Evolutionary conservation across 1,140 invertebrate genomes (phyloP).

Genomic region (Euwallacea fornicatus): DNA sequence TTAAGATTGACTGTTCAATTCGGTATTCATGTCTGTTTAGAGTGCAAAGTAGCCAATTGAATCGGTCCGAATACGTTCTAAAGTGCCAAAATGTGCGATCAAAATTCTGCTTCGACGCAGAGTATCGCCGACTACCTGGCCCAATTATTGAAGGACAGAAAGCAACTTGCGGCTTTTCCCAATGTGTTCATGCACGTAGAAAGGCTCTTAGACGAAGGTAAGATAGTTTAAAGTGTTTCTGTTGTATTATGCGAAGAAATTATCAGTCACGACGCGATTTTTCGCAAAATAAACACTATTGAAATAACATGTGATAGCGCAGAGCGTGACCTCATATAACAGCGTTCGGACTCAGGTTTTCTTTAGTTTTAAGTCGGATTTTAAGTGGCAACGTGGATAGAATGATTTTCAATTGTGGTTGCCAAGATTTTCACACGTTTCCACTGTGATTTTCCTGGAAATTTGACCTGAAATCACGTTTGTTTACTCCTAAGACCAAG

Average conservation of each 20-base stretch:
- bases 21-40: slow-evolving; percentile 17
- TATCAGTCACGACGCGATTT: slow-evolving; percentile 3
- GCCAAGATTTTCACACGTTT: slow-evolving; percentile 1
- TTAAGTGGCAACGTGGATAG: neutral
- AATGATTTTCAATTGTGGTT: neutral
- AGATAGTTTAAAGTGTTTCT: slow-evolving; percentile 50
- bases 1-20: slow-evolving; percentile 7
- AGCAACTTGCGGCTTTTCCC: slow-evolving; percentile 98
- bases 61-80: too few relatives aligned
- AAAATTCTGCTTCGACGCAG: slow-evolving; percentile 78
- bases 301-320: slow-evolving; percentile 42
- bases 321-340: slow-evolving; percentile 32
- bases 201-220: slow-evolving; percentile 98
- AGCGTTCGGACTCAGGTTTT: neutral
- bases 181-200: slow-evolving; percentile 99
- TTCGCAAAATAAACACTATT: slow-evolving; percentile 32
- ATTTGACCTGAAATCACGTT: slow-evolving; percentile 27
- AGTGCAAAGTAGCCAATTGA: slow-evolving; percentile 10
- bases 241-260: neutral
- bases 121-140: slow-evolving; percentile 99
- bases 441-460: slow-evolving; percentile 15
- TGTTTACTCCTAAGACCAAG: slow-evolving; percentile 30
- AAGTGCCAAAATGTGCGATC: slow-evolving; percentile 59
- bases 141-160: slow-evolving; percentile 99
- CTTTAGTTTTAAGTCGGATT: slow-evolving; percentile 1